phyloP scores from a whole-genome alignment of 2,113 vertebrate species.

The Tenrec ecaudatus region DNA sequence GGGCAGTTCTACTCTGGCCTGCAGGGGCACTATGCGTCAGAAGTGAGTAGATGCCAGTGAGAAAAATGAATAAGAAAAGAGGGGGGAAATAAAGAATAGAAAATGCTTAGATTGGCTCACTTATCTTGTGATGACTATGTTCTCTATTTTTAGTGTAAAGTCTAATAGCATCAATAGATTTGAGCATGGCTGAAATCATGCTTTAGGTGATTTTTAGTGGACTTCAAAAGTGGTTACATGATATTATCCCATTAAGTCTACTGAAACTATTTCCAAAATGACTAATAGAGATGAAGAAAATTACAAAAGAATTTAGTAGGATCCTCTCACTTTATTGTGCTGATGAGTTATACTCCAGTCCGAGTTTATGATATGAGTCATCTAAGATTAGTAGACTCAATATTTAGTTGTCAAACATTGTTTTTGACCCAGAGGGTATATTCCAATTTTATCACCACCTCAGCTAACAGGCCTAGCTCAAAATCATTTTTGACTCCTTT shows the following conservation, averaged over 20 bases:
- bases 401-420: slow-evolving; percentile 52
- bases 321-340: slow-evolving; percentile 52
- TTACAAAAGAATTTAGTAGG: slow-evolving; percentile 43
- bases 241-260: slow-evolving; percentile 31
- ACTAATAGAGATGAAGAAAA: slow-evolving; percentile 5
- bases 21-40: no score
- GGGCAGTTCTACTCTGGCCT: no score
- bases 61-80: background rate
- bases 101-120: background rate
- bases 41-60: no score
- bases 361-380: slow-evolving; percentile 47
- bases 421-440: slow-evolving; percentile 13
- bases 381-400: slow-evolving; percentile 38
- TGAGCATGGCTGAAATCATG: slow-evolving; percentile 33
- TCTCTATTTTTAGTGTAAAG: background rate
- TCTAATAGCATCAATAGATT: background rate
- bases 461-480: slow-evolving; percentile 21
- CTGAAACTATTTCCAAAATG: slow-evolving; percentile 50
- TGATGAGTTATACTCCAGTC: slow-evolving; percentile 7
- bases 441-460: slow-evolving; percentile 44
- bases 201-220: slow-evolving; percentile 7
- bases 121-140: background rate
- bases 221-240: slow-evolving; percentile 55
- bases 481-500: slow-evolving; percentile 59
- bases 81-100: background rate